Evolutionary conservation across 2,888 invertebrate genomes (phyloP).

Genomic region (Drosophila suboccidentalis): DNA sequence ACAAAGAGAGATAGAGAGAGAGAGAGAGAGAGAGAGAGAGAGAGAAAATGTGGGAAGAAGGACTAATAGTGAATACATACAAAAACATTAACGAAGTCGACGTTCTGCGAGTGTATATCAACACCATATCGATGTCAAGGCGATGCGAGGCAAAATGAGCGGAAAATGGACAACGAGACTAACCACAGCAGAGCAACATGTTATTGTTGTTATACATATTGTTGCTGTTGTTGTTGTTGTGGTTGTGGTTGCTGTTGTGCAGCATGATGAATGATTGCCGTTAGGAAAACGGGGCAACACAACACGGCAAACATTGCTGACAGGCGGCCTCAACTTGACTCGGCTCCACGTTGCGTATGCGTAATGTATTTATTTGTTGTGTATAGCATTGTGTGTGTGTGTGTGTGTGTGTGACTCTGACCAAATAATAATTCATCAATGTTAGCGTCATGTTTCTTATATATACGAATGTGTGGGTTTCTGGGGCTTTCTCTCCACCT

Average conservation of each 20-base stretch:
- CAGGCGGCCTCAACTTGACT: conserved; percentile 59
- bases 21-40: no score
- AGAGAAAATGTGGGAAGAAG: no score
- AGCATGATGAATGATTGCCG: conserved; percentile 78
- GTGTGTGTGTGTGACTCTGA: conserved; percentile 8
- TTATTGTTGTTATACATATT: conserved; percentile 43
- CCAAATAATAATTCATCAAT: conserved; percentile 75
- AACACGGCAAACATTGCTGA: conserved; percentile 58
- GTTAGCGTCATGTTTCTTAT: conserved; percentile 58
- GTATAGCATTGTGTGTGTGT: conserved; percentile 3
- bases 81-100: conserved; percentile 66
- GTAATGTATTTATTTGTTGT: conserved; percentile 48
- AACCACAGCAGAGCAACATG: conserved; percentile 49
- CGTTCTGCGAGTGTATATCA: conserved; percentile 63
- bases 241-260: conserved; percentile 43
- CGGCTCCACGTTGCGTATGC: conserved; percentile 63
- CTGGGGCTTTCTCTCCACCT: conserved; percentile 16
- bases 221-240: conserved; percentile 27
- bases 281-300: conserved; percentile 32
- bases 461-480: conserved; percentile 16
- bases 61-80: conserved; percentile 19
- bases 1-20: background rate
- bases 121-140: conserved; percentile 72
- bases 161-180: conserved; percentile 56
- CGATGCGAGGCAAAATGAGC: conserved; percentile 51